These are phyloP conservation scores for Salpingus planirostris DNA, from an alignment of 2,888 invertebrate genomes.

Conservation along the genomic window DNA sequence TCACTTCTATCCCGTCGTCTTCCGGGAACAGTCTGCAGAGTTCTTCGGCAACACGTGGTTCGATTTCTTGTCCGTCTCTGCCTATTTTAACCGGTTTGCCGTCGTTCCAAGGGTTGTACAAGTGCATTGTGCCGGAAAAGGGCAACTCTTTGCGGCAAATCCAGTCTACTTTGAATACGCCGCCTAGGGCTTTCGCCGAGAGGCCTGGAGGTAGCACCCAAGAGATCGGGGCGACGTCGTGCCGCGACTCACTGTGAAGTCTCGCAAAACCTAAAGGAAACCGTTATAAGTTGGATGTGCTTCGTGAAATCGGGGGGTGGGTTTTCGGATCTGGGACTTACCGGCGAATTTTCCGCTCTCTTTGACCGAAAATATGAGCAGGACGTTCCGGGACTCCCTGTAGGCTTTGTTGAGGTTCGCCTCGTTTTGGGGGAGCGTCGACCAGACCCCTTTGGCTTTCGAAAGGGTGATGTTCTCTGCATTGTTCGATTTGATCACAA, in stretches of 20 bases:
- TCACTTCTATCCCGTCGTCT: slow-evolving; percentile 86
- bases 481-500: slow-evolving; percentile 96
- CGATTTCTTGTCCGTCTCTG: slow-evolving; percentile 97
- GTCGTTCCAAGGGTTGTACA: slow-evolving; percentile 97
- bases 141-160: slow-evolving; percentile 90
- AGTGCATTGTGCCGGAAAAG: slow-evolving; percentile 83
- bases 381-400: slow-evolving; percentile 85
- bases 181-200: slow-evolving; percentile 86
- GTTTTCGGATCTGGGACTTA: too few species aligned
- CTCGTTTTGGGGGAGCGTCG: slow-evolving; percentile 95
- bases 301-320: too few species aligned
- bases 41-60: slow-evolving; percentile 90
- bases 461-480: slow-evolving; percentile 92
- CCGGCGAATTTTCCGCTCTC: slow-evolving; percentile 94
- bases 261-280: slow-evolving; percentile 96
- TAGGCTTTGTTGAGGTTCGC: slow-evolving; percentile 92
- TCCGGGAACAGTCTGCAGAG: slow-evolving; percentile 88
- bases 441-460: slow-evolving; percentile 95
- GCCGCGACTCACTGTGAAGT: slow-evolving; percentile 76
- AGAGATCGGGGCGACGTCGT: slow-evolving; percentile 80
- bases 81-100: slow-evolving; percentile 98
- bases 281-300: too few species aligned
- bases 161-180: slow-evolving; percentile 96
- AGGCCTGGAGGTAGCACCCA: slow-evolving; percentile 94
- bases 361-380: slow-evolving; percentile 94